Conservation (phyloP, 2,888 invertebrate genomes). For the Brachylomia viminalis region DNA sequence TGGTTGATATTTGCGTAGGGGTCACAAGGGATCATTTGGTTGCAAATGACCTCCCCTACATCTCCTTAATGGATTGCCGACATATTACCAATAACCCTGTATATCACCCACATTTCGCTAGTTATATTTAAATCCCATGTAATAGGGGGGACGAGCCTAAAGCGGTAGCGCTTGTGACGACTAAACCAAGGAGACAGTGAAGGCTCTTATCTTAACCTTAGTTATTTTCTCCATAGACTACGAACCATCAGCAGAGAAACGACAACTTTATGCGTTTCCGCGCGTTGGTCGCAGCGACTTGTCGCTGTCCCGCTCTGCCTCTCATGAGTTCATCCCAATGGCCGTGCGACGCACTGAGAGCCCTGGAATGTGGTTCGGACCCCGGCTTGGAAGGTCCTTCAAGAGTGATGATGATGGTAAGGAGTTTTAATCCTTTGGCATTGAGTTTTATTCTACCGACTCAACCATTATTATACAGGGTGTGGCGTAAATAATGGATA, state of each 20-base stretch:
- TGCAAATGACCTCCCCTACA: too few species aligned
- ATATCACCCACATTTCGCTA: too few species aligned
- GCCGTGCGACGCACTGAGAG: slow-evolving; percentile 70
- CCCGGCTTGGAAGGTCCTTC: slow-evolving; percentile 90
- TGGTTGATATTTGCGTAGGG: too few species aligned
- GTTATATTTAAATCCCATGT: not conserved
- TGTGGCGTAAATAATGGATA: too few species aligned
- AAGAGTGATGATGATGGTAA: slow-evolving; percentile 82
- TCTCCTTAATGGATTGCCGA: too few species aligned
- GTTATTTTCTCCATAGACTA: slow-evolving; percentile 69
- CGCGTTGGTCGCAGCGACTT: slow-evolving; percentile 82
- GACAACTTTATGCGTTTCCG: slow-evolving; percentile 85
- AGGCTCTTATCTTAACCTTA: not conserved
- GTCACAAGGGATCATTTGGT: too few species aligned
- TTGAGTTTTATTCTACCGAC: too few species aligned
- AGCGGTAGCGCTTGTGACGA: not conserved
- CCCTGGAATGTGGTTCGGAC: slow-evolving; percentile 92
- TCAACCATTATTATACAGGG: too few species aligned
- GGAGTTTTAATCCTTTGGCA: too few species aligned
- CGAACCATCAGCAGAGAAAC: slow-evolving; percentile 77
- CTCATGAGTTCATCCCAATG: slow-evolving; percentile 61
- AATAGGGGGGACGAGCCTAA: not conserved
- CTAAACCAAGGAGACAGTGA: not conserved
- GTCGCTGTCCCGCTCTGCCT: slow-evolving; percentile 52
- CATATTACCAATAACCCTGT: too few species aligned